Evolutionary conservation across 2,113 vertebrate species (phyloP).

Genomic region (Heterocephalus glaber): DNA sequence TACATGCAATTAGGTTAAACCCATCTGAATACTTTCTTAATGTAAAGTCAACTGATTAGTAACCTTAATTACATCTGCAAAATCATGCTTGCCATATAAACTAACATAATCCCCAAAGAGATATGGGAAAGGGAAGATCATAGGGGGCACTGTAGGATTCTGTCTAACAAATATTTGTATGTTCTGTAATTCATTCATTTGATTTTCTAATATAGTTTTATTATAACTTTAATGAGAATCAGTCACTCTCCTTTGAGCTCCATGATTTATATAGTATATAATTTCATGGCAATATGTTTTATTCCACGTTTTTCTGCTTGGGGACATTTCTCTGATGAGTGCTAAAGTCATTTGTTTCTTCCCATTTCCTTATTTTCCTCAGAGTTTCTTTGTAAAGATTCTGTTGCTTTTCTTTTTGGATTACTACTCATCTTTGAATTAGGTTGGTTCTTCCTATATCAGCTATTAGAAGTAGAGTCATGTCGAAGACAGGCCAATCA

Average conservation of each 20-base stretch:
- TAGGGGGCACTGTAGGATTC: not conserved
- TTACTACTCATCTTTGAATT: slow-evolving; percentile 50
- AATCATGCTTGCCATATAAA: not conserved
- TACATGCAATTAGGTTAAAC: not conserved
- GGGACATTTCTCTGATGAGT: not conserved
- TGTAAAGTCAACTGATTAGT: not conserved
- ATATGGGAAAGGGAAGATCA: not conserved
- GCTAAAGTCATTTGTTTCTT: not conserved
- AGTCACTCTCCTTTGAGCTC: not conserved
- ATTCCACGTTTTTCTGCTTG: slow-evolving; percentile 26
- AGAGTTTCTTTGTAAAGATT: not conserved
- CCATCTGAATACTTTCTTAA: not conserved
- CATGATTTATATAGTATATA: slow-evolving; percentile 15
- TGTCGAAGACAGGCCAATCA: not conserved
- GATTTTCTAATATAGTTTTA: slow-evolving; percentile 10
- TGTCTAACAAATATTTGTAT: not conserved
- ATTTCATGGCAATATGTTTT: slow-evolving; percentile 6
- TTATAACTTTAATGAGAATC: slow-evolving; percentile 3
- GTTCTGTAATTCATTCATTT: not conserved
- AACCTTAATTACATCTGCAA: not conserved
- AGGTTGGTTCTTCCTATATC: not conserved
- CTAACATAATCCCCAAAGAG: not conserved
- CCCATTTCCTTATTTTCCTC: slow-evolving; percentile 23
- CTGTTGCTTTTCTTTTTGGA: not conserved
- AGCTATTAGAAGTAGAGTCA: slow-evolving; percentile 7